Percentiles rank a stretch among this genome's conserved stretches.
Evolutionary conservation across 2,797 vertebrate genomes (phyloP).

Genomic region (Australoheros facetus): DNA sequence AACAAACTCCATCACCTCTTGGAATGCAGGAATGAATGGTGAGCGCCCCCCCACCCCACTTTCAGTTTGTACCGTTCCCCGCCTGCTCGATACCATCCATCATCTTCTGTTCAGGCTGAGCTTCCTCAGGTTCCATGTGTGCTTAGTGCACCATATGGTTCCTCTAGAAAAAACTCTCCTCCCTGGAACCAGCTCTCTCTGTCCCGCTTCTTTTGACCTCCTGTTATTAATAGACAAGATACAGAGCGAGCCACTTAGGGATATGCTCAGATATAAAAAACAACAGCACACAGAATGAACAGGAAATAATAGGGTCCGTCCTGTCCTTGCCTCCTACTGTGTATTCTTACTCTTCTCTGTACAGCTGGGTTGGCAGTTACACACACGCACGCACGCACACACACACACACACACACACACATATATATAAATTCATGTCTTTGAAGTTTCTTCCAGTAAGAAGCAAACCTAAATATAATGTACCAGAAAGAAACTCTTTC

Average conservation of each 20-base stretch:
- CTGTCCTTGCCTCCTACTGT: not conserved
- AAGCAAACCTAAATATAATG: not conserved
- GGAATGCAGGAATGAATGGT: slow-evolving; percentile 56
- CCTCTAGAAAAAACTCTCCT: slow-evolving; percentile 40
- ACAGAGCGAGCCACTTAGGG: slow-evolving; percentile 24
- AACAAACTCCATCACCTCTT: slow-evolving; percentile 66
- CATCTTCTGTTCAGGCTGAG: slow-evolving; percentile 46
- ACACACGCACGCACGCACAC: not conserved
- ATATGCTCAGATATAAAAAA: slow-evolving; percentile 1
- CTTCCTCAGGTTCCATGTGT: slow-evolving; percentile 33
- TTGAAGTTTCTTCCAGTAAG: not conserved
- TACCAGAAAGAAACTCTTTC: not conserved
- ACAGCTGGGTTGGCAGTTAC: not conserved
- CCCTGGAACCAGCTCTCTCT: slow-evolving; percentile 23
- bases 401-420: no score
- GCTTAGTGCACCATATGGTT: slow-evolving; percentile 45
- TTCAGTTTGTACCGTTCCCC: slow-evolving; percentile 51
- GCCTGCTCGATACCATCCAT: slow-evolving; percentile 61
- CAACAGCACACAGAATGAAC: not conserved
- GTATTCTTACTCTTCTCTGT: not conserved
- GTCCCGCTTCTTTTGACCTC: slow-evolving; percentile 45
- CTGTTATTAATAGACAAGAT: slow-evolving; percentile 56
- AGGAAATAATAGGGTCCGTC: not conserved
- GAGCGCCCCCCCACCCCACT: slow-evolving; percentile 38
- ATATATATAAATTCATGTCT: not conserved